A percentile compares a stretch with the other conserved stretches of the same genome.
Conservation (phyloP, 2,113 vertebrate species). For the Prunella himalayana region DNA sequence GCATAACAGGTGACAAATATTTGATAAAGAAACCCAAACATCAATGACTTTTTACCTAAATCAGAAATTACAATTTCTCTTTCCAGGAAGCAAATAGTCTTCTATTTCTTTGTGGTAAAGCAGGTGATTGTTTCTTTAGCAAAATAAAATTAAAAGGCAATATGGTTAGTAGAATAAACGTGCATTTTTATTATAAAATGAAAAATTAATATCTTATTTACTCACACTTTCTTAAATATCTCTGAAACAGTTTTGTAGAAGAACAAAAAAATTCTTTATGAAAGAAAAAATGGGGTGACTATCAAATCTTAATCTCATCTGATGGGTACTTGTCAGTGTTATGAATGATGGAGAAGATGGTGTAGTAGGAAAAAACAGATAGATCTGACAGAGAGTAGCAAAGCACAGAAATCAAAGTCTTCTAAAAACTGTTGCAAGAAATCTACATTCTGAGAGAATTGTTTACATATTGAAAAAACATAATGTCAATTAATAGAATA, state of each 20-base stretch:
- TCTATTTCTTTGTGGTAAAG: not conserved
- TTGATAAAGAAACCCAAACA: not conserved
- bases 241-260: not conserved
- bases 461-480: conserved; percentile 16
- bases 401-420: not conserved
- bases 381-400: not conserved
- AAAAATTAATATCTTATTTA: not conserved
- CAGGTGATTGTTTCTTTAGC: not conserved
- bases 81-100: not conserved
- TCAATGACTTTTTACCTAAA: not conserved
- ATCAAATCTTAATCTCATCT: not conserved
- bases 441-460: not conserved
- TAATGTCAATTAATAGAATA: conserved; percentile 64
- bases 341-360: not conserved
- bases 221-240: not conserved
- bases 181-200: not conserved
- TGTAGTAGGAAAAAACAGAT: not conserved
- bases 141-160: not conserved
- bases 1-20: not conserved
- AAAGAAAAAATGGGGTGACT: not conserved
- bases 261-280: not conserved
- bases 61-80: not conserved
- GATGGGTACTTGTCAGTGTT: not conserved
- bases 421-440: not conserved
- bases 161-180: not conserved